A percentile compares a stretch with the other conserved stretches of the same genome.
Conservation (phyloP, 2,888 invertebrate genomes). For the Ferdinandea cuprea region DNA sequence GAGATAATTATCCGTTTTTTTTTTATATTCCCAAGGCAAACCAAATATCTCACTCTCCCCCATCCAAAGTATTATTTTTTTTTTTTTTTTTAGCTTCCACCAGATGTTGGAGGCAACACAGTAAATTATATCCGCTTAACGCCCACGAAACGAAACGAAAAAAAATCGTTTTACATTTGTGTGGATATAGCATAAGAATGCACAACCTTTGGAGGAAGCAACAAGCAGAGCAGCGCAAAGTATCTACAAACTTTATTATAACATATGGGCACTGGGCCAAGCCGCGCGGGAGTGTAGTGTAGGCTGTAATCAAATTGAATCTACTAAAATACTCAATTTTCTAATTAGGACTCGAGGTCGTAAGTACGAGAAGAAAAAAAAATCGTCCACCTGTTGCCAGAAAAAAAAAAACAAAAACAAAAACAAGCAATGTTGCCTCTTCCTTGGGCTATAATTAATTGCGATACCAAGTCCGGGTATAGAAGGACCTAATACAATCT, state of each 20-base stretch:
- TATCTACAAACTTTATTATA: not conserved
- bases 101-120: constrained; percentile 65
- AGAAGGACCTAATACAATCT: constrained; percentile 10
- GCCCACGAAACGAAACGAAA: constrained; percentile 45
- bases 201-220: constrained; percentile 45
- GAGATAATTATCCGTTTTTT: constrained; percentile 56
- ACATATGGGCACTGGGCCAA: constrained; percentile 54
- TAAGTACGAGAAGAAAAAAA: not conserved
- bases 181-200: constrained; percentile 16
- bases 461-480: constrained; percentile 19
- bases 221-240: constrained; percentile 29
- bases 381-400: constrained; percentile 46
- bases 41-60: not conserved
- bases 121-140: constrained; percentile 72
- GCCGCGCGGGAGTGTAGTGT: constrained; percentile 21
- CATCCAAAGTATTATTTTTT: constrained; percentile 24
- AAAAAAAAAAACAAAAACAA: constrained; percentile 21
- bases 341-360: constrained; percentile 42
- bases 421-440: constrained; percentile 41
- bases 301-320: constrained; percentile 52
- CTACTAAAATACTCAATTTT: constrained; percentile 63
- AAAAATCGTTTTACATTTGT: constrained; percentile 40
- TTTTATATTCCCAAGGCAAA: not conserved
- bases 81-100: constrained; percentile 47
- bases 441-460: constrained; percentile 54